Conservation (phyloP, 2,888 invertebrate species). For the Microchrysa polita region DNA sequence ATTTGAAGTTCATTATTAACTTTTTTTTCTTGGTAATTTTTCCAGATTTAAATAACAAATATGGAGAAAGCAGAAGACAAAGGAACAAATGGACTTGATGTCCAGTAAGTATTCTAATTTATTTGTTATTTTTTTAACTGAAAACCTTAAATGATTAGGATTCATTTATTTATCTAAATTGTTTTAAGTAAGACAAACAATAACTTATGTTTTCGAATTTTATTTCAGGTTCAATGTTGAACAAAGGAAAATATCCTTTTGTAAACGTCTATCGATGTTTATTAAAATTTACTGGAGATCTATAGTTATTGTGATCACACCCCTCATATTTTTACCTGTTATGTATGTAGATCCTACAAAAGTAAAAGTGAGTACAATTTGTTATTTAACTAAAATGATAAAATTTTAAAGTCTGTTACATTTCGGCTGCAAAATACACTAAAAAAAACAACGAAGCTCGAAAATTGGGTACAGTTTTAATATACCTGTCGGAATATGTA, state of each 20-base stretch:
- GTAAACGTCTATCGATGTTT: conserved; percentile 60
- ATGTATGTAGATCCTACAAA: conserved; percentile 66
- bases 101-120: conserved; percentile 33
- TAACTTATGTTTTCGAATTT: too few relatives aligned
- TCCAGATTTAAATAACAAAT: not conserved
- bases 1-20: not conserved
- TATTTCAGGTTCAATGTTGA: conserved; percentile 30
- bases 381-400: conserved; percentile 23
- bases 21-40: conserved; percentile 14
- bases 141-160: too few relatives aligned
- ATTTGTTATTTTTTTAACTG: too few relatives aligned
- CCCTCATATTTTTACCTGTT: conserved; percentile 75
- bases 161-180: too few relatives aligned
- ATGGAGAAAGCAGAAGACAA: conserved; percentile 31
- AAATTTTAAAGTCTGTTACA: too few relatives aligned
- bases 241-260: conserved; percentile 44
- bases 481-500: too few relatives aligned
- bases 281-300: conserved; percentile 79
- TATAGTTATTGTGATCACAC: conserved; percentile 74
- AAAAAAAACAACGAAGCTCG: too few relatives aligned
- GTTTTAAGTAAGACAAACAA: too few relatives aligned
- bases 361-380: conserved; percentile 12
- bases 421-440: too few relatives aligned
- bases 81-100: conserved; percentile 24
- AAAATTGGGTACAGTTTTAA: too few relatives aligned